phyloP scores from a whole-genome alignment of 1,140 invertebrate species.

The Latrodectus geometricus region DNA sequence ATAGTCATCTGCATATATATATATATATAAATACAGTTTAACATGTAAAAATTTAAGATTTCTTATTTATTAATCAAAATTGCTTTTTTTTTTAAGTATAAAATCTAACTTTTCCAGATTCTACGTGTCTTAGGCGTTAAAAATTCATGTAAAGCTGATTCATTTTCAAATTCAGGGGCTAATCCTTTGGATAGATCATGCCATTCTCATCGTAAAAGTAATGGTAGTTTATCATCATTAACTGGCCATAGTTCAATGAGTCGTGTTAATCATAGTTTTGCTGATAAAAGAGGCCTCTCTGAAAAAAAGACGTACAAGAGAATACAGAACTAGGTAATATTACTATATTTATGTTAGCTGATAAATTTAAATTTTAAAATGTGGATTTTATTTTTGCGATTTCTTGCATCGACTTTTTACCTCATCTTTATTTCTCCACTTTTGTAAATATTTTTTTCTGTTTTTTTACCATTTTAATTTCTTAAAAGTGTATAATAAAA shows the following conservation, averaged over 20 bases:
- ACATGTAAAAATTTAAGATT: too few relatives aligned
- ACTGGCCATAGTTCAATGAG: constrained; percentile 59
- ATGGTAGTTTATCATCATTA: constrained; percentile 85
- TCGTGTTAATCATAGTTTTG: constrained; percentile 48
- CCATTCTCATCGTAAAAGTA: constrained; percentile 67
- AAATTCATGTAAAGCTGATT: constrained; percentile 70
- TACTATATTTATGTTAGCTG: too few relatives aligned
- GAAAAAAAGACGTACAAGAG: constrained; percentile 44
- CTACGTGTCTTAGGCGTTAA: constrained; percentile 81
- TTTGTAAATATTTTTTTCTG: too few relatives aligned
- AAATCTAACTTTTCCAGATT: constrained; percentile 72
- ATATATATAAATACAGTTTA: too few relatives aligned
- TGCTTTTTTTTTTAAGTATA: too few relatives aligned
- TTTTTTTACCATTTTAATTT: too few relatives aligned
- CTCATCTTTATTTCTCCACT: too few relatives aligned
- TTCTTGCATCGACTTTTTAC: too few relatives aligned
- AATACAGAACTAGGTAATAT: constrained; percentile 44
- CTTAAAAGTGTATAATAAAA: too few relatives aligned
- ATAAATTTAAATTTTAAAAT: too few relatives aligned
- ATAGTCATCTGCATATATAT: background rate
- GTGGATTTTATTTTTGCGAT: too few relatives aligned
- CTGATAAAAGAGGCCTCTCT: constrained; percentile 53
- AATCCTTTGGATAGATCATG: constrained; percentile 62
- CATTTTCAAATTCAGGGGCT: constrained; percentile 58
- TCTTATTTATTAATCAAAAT: too few relatives aligned